Evolutionary conservation across 2,113 vertebrate species (phyloP).

Genomic region (Epinephelus moara): DNA sequence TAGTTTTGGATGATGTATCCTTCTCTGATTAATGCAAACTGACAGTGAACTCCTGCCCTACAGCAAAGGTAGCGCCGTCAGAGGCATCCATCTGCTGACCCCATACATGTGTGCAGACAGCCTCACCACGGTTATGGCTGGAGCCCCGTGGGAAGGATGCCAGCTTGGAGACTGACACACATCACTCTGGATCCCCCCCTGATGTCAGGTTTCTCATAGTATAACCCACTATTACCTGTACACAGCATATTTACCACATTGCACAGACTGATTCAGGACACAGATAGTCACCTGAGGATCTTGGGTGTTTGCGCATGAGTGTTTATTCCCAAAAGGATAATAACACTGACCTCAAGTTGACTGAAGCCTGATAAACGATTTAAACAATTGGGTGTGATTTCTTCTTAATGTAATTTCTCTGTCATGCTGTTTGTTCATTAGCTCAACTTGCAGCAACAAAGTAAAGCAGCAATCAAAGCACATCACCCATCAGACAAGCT

Average conservation of each 20-base stretch:
- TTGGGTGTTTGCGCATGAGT: not conserved
- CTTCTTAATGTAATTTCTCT: not conserved
- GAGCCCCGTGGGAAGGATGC: conserved; percentile 79
- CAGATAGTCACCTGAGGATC: not conserved
- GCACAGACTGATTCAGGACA: not conserved
- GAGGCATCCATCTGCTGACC: conserved; percentile 78
- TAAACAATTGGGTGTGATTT: not conserved
- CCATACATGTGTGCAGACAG: conserved; percentile 65
- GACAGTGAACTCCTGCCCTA: conserved; percentile 77
- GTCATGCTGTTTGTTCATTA: not conserved
- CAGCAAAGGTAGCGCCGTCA: conserved; percentile 68
- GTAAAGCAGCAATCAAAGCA: conserved; percentile 40
- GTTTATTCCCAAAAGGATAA: not conserved
- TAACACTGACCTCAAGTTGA: conserved; percentile 26
- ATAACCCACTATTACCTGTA: not conserved
- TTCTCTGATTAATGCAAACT: conserved; percentile 68
- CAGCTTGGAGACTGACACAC: conserved; percentile 76
- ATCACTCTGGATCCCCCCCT: conserved; percentile 32
- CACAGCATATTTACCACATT: conserved; percentile 2
- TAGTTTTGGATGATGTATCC: conserved; percentile 54
- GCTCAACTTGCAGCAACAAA: conserved; percentile 62
- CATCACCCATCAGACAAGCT: not conserved
- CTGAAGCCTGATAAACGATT: not conserved
- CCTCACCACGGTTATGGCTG: conserved; percentile 40
- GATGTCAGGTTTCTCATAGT: conserved; percentile 52